phyloP scores from a whole-genome alignment of 1,140 invertebrate genomes.

The Neuroterus valhalla region DNA sequence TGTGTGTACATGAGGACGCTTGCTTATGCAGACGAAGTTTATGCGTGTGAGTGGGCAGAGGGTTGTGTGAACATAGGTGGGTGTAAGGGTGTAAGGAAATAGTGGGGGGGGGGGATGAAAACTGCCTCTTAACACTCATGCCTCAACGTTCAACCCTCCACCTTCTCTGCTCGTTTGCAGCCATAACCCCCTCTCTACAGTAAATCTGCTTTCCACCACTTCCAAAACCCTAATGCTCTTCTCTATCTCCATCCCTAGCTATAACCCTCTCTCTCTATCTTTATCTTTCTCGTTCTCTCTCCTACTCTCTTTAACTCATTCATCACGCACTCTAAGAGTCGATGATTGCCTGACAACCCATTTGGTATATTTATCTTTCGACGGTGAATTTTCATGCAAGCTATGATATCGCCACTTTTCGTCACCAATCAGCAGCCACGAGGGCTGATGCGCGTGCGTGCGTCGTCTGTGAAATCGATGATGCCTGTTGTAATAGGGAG shows the following conservation, averaged over 20 bases:
- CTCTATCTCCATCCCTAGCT: conserved; percentile 43
- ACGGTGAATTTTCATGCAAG: conserved; percentile 15
- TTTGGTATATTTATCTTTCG: conserved; percentile 22
- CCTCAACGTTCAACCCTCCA: conserved; percentile 47
- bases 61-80: conserved; percentile 18
- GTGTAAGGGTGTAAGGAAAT: conserved; percentile 19
- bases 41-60: too few relatives aligned
- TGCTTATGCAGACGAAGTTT: too few relatives aligned
- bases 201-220: conserved; percentile 49
- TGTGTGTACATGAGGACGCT: background rate
- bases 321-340: conserved; percentile 3
- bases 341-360: conserved; percentile 27
- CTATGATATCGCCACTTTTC: conserved; percentile 54
- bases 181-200: conserved; percentile 52
- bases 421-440: conserved; percentile 61
- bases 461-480: conserved; percentile 62
- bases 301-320: background rate
- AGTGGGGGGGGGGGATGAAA: conserved; percentile 44
- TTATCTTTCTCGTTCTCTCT: background rate
- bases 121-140: conserved; percentile 60
- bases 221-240: conserved; percentile 42
- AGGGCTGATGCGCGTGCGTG: conserved; percentile 57
- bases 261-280: background rate
- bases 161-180: conserved; percentile 57
- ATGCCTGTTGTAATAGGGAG: conserved; percentile 58